Conservation (phyloP, 2,888 invertebrate genomes). For the Argyresthia goedartella region DNA sequence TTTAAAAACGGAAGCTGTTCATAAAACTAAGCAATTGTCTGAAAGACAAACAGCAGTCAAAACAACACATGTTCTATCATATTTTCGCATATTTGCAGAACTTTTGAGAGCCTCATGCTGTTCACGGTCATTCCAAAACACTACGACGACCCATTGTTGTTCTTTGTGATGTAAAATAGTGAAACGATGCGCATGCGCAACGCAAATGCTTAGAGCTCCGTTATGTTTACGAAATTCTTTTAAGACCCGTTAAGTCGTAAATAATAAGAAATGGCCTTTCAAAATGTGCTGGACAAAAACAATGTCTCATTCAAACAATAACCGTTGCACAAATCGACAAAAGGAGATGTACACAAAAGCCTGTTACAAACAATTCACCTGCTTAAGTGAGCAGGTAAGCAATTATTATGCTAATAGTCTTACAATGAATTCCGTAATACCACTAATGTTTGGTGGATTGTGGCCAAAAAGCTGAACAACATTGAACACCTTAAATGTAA, state of each 20-base stretch:
- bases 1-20: conserved; percentile 2
- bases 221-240: conserved; percentile 57
- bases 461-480: conserved; percentile 46
- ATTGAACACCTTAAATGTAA: conserved; percentile 58
- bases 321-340: conserved; percentile 51
- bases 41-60: conserved; percentile 34
- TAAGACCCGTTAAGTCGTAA: conserved; percentile 45
- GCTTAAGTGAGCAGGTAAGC: conserved; percentile 53
- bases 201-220: conserved; percentile 25
- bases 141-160: conserved; percentile 23
- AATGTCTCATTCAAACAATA: conserved; percentile 17
- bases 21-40: conserved; percentile 18
- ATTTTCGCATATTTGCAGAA: neutral
- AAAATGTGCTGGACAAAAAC: conserved; percentile 32
- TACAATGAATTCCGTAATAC: conserved; percentile 46
- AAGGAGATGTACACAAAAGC: conserved; percentile 32
- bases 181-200: conserved; percentile 45
- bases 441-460: conserved; percentile 57
- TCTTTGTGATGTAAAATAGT: conserved; percentile 46
- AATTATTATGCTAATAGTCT: conserved; percentile 60
- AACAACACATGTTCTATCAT: conserved; percentile 33
- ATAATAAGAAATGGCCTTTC: conserved; percentile 29
- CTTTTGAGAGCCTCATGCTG: neutral
- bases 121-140: conserved; percentile 12
- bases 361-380: conserved; percentile 48